Percentiles rank a stretch among this genome's conserved stretches.
These are phyloP conservation scores for Hucho hucho DNA, from an alignment of 2,113 vertebrate genomes.

Conservation along the genomic window DNA sequence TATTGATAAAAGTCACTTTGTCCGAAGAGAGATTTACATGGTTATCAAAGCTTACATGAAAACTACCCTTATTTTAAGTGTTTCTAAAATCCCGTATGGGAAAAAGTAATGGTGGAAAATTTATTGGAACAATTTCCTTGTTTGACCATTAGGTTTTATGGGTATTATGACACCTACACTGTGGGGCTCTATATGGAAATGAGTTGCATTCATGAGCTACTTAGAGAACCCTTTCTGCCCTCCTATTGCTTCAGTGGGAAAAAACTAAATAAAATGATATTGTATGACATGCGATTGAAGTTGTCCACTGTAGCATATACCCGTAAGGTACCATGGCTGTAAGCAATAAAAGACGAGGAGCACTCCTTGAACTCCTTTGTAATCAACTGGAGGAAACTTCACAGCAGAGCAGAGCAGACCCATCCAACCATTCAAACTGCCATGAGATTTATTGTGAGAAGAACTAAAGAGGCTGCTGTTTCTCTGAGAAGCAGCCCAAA, in stretches of 20 bases:
- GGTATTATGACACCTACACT: too few relatives aligned
- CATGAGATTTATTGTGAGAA: conserved; percentile 63
- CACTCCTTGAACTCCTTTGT: conserved; percentile 61
- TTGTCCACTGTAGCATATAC: conserved; percentile 44
- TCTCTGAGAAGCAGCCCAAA: conserved; percentile 64
- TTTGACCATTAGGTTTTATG: too few relatives aligned
- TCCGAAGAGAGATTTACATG: too few relatives aligned
- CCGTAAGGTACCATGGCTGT: conserved; percentile 52
- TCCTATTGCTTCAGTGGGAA: conserved; percentile 41
- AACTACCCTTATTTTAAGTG: too few relatives aligned
- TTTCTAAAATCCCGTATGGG: too few relatives aligned
- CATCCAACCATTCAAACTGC: conserved; percentile 60
- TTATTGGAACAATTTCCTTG: too few relatives aligned
- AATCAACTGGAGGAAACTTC: conserved; percentile 63
- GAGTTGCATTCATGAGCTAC: conserved; percentile 29
- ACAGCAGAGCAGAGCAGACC: conserved; percentile 50
- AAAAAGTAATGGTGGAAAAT: too few relatives aligned
- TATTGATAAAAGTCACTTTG: too few relatives aligned
- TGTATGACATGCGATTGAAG: conserved; percentile 62
- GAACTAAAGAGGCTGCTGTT: conserved; percentile 50
- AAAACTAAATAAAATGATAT: conserved; percentile 57
- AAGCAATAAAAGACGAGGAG: conserved; percentile 53
- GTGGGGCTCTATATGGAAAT: too few relatives aligned
- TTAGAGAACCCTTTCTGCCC: conserved; percentile 42
- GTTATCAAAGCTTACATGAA: too few relatives aligned